Evolutionary conservation across 1,140 invertebrate genomes (phyloP), one percentile per base, ranked within the genome.

Genomic region (Pollicipes pollicipes): DNA sequence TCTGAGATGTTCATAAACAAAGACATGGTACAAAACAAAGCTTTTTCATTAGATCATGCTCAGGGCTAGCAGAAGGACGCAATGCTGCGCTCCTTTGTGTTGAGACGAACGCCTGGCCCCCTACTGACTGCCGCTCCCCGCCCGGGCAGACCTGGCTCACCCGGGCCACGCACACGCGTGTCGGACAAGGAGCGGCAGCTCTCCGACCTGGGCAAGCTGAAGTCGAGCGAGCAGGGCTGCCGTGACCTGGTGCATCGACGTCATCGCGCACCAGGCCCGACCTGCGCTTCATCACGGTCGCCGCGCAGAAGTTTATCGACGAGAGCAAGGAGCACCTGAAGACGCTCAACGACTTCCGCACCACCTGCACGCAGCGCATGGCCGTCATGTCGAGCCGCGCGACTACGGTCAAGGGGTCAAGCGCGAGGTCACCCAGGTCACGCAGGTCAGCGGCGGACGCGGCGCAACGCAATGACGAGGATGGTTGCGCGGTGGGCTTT

Each of bases 241-340:
- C 85, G 89, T 35, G 90, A 92, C 73, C 93, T 97, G 80, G 87
- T 93, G 26, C 89, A 88, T 70, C n/a, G 93, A 97, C 79, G 91
- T 97, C 0, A 93, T 96, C 75, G 88, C 91, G 2, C 93, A 96
- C 77, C 92, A 96, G 80, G 94, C n/a, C 92, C 0, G 94, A 97
- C 81, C 81, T 96, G 1, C 83, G 93, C 30, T 97, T 95, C 78
- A 93, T 96, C 71, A 94, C 91, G 0, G 95, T 97, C 88, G 87
- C 91, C 0, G 91, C 91, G 0, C 92, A 96, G 81, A 95, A 95
- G 79, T 97, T 95, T 79, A 85, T 94, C 45, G 92, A 95, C 76
- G 91, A 96, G 79, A 91, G 90, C 76, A 94, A 83, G 83, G 90
- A 93, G 74, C 93, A 91, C 79, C 80, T 93, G 1, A 84, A 84